Base-by-base conservation (phyloP, 1,140 invertebrate species). In the Cyrtorhinus lividipennis region DNA sequence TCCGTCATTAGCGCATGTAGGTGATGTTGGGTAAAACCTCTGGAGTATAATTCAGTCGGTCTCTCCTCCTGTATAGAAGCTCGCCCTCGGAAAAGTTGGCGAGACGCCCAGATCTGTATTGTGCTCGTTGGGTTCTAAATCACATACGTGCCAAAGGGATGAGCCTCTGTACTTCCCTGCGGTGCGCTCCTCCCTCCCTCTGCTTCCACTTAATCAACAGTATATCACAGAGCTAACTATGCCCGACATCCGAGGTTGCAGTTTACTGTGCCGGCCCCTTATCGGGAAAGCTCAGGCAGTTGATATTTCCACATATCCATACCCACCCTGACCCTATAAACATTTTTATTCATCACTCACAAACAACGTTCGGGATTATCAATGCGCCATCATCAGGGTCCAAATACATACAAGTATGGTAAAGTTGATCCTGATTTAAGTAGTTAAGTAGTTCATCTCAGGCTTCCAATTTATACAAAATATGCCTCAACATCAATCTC, bases 221-320 rank as follows among this genome's bases (percentile, higher is more conserved):
- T 53, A 53, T 53, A 53, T 53, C 48, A 53, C 48, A 8, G 12
- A 38, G 48, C 48, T 53, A 53, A 53, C 48, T 53, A 53, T 20
- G 20, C 48, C 18, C 10, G 48, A 22, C 48, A 53, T 13, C 48
- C 48, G 20, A 53, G 10, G 20, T 13, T 53, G 48, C 48, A 53
- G 8, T 53, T 53, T 53, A 53, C 20, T 8, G 48, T 20, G 48
- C 10, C 48, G 10, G 38, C 8, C 8, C 8, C 38, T 44, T 44
- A 44, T 44, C 38, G n/a, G 8, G 38, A 44, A n/a, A 10, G 38
- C 38, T n/a, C 38, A 44, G 38, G 8, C 38, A 44, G 8, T 44
- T 44, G 8, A n/a, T n/a, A n/a, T n/a, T n/a, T n/a, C n/a, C n/a
- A n/a, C n/a, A n/a, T n/a, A n/a, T n/a, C n/a, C n/a, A n/a, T n/a